phyloP scores from a whole-genome alignment of 2,113 vertebrate genomes.

The Paralichthys olivaceus region DNA sequence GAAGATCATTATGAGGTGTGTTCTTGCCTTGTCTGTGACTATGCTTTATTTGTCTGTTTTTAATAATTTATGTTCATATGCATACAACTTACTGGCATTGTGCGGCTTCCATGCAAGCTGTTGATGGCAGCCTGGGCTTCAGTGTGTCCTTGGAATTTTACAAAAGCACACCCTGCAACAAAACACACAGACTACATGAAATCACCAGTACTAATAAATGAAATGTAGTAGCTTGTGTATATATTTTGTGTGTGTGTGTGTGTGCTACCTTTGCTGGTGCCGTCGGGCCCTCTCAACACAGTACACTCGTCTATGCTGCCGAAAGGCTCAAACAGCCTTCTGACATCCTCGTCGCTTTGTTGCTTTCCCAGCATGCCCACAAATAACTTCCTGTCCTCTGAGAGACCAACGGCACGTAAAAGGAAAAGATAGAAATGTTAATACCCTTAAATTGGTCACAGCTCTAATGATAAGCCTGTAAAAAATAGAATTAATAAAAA shows the following conservation, averaged over 20 bases:
- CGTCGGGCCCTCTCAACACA: constrained; percentile 90
- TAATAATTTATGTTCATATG: constrained; percentile 4
- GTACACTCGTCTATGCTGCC: constrained; percentile 94
- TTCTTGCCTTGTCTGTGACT: too few species aligned
- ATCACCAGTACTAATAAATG: background rate
- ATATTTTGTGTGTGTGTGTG: background rate
- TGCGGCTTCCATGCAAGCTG: constrained; percentile 92
- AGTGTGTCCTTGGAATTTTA: constrained; percentile 91
- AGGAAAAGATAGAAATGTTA: constrained; percentile 14
- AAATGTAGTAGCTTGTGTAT: background rate
- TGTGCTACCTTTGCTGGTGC: constrained; percentile 90
- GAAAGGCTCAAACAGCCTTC: constrained; percentile 92
- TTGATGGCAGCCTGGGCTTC: constrained; percentile 94
- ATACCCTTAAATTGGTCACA: background rate
- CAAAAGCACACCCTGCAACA: constrained; percentile 90
- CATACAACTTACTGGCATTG: constrained; percentile 85
- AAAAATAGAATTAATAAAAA: background rate
- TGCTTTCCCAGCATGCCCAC: constrained; percentile 96
- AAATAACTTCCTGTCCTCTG: constrained; percentile 95
- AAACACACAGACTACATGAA: background rate
- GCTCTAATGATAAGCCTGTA: background rate
- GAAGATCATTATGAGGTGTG: background rate
- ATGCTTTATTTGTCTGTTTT: constrained; percentile 17
- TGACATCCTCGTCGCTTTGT: constrained; percentile 93
- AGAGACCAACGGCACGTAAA: constrained; percentile 20